Base-by-base conservation (phyloP, 2,797 vertebrate species). In the Acanthornis magna region DNA sequence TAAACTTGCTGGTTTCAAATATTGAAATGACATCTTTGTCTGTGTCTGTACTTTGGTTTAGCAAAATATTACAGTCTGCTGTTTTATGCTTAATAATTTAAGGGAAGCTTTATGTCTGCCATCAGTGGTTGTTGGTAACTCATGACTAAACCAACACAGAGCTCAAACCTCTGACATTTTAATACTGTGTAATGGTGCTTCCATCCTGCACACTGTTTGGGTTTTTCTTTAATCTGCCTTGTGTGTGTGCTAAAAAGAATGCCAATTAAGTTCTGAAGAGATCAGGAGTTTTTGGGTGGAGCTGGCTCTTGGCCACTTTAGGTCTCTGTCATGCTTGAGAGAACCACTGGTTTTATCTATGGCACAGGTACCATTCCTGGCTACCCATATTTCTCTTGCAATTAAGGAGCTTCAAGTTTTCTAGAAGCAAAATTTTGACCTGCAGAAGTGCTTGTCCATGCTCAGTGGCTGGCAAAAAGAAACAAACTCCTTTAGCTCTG, bases 1-100 rank as follows among this genome's bases (percentile, higher is more conserved):
- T 99, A 99, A 99, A 99, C 98, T 99, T 98, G 98, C 98, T 98
- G 98, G 98, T 99, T 99, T 99, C 98, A 99, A 98, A 99, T 99
- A 99, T 99, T 99, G 98, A 99, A 99, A 99, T 99, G 98, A 98
- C 98, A 98, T 99, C 98, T 98, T 97, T 98, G 98, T 98, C 98
- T 98, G 98, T 99, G 98, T 98, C 98, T 98, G 98, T 98, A 98
- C 98, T 98, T 98, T 97, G 98, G 98, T 98, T 98, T 98, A 98
- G 98, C 97, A 98, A 98, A 98, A 98, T 99, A 99, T 99, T 98
- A 98, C 98, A 98, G 98, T 98, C 97, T 97, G 96, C 97, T 95
- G 97, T 95, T 97, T 98, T 98, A 97, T 98, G 98, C 98, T 98
- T 97, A 98, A 98, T 98, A 98, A 98, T 98, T 98, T 98, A 98